These are phyloP conservation scores for Syngnathus floridae DNA, from an alignment of 2,113 vertebrate species.

Conservation along the genomic window DNA sequence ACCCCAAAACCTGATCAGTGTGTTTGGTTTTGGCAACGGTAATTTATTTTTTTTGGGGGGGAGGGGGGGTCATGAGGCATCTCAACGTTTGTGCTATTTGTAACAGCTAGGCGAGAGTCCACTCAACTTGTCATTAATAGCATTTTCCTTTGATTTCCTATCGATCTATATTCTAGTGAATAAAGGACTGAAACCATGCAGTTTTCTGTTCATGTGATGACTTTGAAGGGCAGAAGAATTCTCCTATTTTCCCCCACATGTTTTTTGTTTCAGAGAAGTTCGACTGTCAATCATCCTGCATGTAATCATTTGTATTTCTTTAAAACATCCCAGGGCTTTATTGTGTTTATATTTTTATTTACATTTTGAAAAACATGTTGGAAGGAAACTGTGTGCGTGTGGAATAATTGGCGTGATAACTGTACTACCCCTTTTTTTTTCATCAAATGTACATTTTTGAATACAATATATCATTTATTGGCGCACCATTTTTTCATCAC, in stretches of 20 bases:
- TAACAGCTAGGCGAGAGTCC: slow-evolving; percentile 59
- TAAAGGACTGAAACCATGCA: slow-evolving; percentile 66
- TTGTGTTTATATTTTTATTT: slow-evolving; percentile 68
- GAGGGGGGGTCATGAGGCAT: slow-evolving; percentile 48
- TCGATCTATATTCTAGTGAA: slow-evolving; percentile 66
- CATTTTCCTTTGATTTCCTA: slow-evolving; percentile 70
- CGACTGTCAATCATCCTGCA: slow-evolving; percentile 57
- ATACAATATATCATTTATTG: slow-evolving; percentile 77
- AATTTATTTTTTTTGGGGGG: slow-evolving; percentile 64
- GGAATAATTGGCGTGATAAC: slow-evolving; percentile 63
- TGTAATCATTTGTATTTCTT: slow-evolving; percentile 56
- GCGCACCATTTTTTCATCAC: slow-evolving; percentile 60
- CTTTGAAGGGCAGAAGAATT: slow-evolving; percentile 45
- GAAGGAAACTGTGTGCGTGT: slow-evolving; percentile 63
- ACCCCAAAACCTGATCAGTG: slow-evolving; percentile 37
- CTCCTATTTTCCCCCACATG: slow-evolving; percentile 22
- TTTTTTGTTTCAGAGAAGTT: slow-evolving; percentile 25
- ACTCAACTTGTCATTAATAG: slow-evolving; percentile 62
- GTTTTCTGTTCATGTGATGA: slow-evolving; percentile 53
- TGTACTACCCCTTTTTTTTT: slow-evolving; percentile 56
- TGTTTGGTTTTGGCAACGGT: slow-evolving; percentile 61
- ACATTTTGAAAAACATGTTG: slow-evolving; percentile 55
- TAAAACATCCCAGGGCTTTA: slow-evolving; percentile 63
- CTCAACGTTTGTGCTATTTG: slow-evolving; percentile 61
- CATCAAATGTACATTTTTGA: slow-evolving; percentile 71